Percentiles rank a stretch among this genome's conserved stretches.
Conservation (phyloP, 2,113 vertebrate species). For the Notothenia rossii region DNA sequence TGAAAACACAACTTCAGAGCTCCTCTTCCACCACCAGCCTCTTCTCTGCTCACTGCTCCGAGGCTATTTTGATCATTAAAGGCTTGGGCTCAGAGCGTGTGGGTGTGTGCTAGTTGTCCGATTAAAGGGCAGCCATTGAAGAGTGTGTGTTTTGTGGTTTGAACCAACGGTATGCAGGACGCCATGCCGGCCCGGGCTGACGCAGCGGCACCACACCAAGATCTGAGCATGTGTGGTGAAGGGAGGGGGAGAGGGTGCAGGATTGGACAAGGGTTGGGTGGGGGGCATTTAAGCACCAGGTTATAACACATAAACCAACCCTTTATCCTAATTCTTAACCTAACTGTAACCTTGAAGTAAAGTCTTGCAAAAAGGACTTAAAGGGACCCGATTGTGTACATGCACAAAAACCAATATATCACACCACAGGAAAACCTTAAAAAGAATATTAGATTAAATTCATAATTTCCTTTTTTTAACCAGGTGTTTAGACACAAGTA, state of each 20-base stretch:
- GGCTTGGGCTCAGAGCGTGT: slow-evolving; percentile 16
- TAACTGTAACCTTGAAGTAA: not conserved
- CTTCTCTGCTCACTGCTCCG: slow-evolving; percentile 24
- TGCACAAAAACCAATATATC: too few relatives aligned
- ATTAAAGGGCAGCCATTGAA: slow-evolving; percentile 66
- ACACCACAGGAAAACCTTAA: too few relatives aligned
- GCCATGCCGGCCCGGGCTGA: slow-evolving; percentile 33
- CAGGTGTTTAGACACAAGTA: too few relatives aligned
- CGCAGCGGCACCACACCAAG: slow-evolving; percentile 41
- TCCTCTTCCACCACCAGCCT: slow-evolving; percentile 1
- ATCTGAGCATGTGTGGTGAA: slow-evolving; percentile 36
- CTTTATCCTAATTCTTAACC: not conserved
- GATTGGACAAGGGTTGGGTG: not conserved
- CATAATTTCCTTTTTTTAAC: too few relatives aligned
- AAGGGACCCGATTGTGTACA: too few relatives aligned
- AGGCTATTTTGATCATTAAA: slow-evolving; percentile 62
- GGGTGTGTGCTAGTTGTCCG: slow-evolving; percentile 43
- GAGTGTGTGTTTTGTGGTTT: slow-evolving; percentile 67
- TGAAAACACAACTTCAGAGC: slow-evolving; percentile 33
- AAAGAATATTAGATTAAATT: too few relatives aligned
- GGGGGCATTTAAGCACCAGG: slow-evolving; percentile 14
- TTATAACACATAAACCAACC: not conserved
- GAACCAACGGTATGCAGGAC: slow-evolving; percentile 43
- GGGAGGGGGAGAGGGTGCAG: slow-evolving; percentile 10
- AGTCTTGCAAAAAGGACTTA: too few relatives aligned